Conservation (phyloP, 2,888 invertebrate genomes). For the Cephonodes hylas region DNA sequence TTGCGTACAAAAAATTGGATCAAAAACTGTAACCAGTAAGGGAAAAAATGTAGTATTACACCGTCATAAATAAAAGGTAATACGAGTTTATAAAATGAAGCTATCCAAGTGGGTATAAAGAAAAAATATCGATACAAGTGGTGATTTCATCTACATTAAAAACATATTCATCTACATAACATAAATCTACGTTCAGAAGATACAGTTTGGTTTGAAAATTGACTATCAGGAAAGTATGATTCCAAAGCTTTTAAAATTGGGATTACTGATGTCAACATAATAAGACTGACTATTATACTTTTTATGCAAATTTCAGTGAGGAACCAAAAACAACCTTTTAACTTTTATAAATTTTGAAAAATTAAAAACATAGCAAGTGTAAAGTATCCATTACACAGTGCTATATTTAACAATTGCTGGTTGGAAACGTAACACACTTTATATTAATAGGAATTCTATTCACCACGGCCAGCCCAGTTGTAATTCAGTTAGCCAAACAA, state of each 20-base stretch:
- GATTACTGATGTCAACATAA: neutral
- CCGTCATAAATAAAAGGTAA: no score
- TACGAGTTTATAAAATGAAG: no score
- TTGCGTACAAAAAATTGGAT: no score
- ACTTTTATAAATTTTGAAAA: neutral
- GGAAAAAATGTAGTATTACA: no score
- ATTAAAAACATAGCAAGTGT: neutral
- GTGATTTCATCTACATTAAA: no score
- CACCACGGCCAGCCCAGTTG: conserved; percentile 45
- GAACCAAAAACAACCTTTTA: neutral
- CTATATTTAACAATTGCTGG: conserved; percentile 12
- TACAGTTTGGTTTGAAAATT: no score
- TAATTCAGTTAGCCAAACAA: conserved; percentile 73
- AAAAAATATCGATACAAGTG: no score
- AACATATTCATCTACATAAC: no score
- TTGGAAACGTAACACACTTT: conserved; percentile 23
- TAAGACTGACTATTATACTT: neutral
- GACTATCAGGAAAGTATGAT: no score
- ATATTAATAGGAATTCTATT: conserved; percentile 57
- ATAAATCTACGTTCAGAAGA: no score
- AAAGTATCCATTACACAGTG: conserved; percentile 10
- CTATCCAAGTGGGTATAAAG: no score
- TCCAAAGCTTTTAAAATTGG: neutral
- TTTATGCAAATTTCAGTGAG: neutral
- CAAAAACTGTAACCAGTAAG: no score